Percentiles rank a stretch among this genome's conserved stretches.
Evolutionary conservation across 2,888 invertebrate species (phyloP).

Genomic region (Tetanocera ferruginea): DNA sequence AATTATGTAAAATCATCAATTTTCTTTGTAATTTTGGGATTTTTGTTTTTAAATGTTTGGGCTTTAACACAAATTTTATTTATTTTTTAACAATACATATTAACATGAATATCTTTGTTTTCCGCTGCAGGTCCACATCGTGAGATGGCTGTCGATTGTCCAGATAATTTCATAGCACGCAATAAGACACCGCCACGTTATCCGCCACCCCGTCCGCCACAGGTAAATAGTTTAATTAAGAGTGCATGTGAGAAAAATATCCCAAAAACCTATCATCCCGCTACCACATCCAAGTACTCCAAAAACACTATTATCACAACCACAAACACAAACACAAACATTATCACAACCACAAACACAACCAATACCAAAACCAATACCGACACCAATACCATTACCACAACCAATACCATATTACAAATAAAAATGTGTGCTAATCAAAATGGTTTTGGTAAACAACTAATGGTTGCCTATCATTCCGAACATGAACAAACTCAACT

Average conservation of each 20-base stretch:
- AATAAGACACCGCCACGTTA: constrained; percentile 93
- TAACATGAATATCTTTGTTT: background rate
- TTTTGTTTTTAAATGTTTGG: too few species aligned
- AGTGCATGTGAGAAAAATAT: background rate
- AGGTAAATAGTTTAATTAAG: constrained; percentile 69
- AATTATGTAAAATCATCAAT: too few species aligned
- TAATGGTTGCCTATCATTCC: constrained; percentile 66
- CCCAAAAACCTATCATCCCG: background rate
- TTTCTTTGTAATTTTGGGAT: too few species aligned
- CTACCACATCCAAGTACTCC: constrained; percentile 5
- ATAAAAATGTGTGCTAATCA: constrained; percentile 26
- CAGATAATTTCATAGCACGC: constrained; percentile 91
- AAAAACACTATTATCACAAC: constrained; percentile 36
- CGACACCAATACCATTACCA: constrained; percentile 37
- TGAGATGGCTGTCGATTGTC: constrained; percentile 99
- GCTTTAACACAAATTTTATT: too few species aligned
- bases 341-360: constrained; percentile 42
- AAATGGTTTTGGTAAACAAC: constrained; percentile 42
- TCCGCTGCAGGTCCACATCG: constrained; percentile 84
- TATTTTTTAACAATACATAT: too few species aligned
- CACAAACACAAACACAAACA: constrained; percentile 37
- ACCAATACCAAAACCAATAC: constrained; percentile 39
- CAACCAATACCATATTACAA: constrained; percentile 15
- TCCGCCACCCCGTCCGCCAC: constrained; percentile 83
- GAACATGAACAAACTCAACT: constrained; percentile 54